phyloP scores from a whole-genome alignment of 2,888 invertebrate genomes.

The Druceiella hillmani region DNA sequence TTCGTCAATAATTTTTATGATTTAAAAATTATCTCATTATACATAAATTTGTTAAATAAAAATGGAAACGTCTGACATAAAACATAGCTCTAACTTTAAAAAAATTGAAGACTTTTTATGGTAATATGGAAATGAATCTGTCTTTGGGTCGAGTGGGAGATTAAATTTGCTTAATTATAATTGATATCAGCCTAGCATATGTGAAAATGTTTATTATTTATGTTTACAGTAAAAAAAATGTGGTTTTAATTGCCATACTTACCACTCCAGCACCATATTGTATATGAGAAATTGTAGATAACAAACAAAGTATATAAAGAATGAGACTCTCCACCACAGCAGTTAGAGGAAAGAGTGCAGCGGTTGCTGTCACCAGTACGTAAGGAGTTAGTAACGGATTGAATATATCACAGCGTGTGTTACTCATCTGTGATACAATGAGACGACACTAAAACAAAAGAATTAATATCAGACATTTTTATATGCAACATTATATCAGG shows the following conservation, averaged over 20 bases:
- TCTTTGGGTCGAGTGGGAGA: too few species aligned
- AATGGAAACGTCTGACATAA: too few species aligned
- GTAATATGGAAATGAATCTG: too few species aligned
- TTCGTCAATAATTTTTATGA: too few species aligned
- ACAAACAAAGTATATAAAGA: slow-evolving; percentile 65
- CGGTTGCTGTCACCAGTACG: slow-evolving; percentile 42
- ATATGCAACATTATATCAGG: too few species aligned
- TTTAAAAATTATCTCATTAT: too few species aligned
- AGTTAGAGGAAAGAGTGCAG: slow-evolving; percentile 31
- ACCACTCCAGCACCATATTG: slow-evolving; percentile 93
- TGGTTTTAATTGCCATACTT: slow-evolving; percentile 33
- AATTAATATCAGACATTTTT: too few species aligned
- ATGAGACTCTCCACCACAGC: slow-evolving; percentile 59
- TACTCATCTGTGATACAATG: slow-evolving; percentile 97
- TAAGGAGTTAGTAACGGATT: slow-evolving; percentile 67
- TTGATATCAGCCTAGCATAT: slow-evolving; percentile 4
- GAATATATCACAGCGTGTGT: slow-evolving; percentile 78
- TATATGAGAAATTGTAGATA: slow-evolving; percentile 74
- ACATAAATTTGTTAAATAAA: too few species aligned
- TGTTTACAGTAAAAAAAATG: neutral
- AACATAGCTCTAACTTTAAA: too few species aligned
- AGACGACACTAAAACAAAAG: slow-evolving; percentile 75
- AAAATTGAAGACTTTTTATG: too few species aligned
- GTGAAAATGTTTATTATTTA: neutral
- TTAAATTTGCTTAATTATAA: too few species aligned